Evolutionary conservation across 2,888 invertebrate genomes (phyloP), one percentile per base, ranked within the genome.

Genomic region (Xestia rhomboidea): DNA sequence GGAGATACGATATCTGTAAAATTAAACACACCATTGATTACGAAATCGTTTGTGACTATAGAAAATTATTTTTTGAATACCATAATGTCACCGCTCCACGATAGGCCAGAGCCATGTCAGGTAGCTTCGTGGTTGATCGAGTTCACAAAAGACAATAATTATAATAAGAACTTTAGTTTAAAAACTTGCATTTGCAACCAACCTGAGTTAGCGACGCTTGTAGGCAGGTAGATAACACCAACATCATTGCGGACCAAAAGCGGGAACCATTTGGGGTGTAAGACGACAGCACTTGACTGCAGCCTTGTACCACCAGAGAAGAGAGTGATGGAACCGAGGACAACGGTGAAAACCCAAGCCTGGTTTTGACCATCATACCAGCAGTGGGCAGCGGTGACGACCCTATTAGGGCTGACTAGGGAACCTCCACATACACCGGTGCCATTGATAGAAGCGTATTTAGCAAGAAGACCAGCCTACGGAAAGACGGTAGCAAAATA

Each of bases 371-470:
- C 95, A 30, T 95, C 95, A 44, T 68, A 88, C 93, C 94, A 93
- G 83, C 93, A 93, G 81, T 93, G 93, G 3, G 93, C 93, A 44
- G 93, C 93, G 0, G 93, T 93, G 21, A 91, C 44, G 1, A 93
- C 82, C n/a, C 87, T 84, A 68, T 79, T 81, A 1, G 71, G 0
- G 30, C 81, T 90, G 15, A 95, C 46, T 4, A 95, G 85, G 2
- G 92, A 89, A 46, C 89, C 94, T 7, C 95, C 95, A 78, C 95
- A 95, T 2, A 93, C 87, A 57, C 89, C 90, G 10, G 44, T 68
- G 66, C 18, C 87, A 85, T 13, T 77, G 51, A 76, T 69, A 27
- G 34, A 81, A 5, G 84, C 49, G 7, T 89, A 83, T 27, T 76
- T 77, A 18, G 84, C 84, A 24, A 92, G 74, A 4, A 92, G 88